Evolutionary conservation across 2,797 vertebrate genomes (phyloP).

Genomic region (Darevskia mixta): DNA sequence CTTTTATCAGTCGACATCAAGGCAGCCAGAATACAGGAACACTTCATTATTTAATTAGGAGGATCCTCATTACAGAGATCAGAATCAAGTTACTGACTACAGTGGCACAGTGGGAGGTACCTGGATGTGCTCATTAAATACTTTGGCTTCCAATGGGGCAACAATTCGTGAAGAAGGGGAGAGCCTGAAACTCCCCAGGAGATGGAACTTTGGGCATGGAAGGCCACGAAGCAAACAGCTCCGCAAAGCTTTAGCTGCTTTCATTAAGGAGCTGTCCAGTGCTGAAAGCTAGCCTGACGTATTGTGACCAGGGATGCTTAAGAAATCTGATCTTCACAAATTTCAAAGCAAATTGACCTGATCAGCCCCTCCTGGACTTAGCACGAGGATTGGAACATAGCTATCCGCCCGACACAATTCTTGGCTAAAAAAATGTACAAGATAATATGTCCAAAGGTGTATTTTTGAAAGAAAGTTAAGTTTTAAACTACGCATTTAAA

Average conservation of each 20-base stretch:
- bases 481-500: not conserved
- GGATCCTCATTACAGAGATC: slow-evolving; percentile 58
- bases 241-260: not conserved
- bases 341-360: not conserved
- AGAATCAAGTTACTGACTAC: slow-evolving; percentile 47
- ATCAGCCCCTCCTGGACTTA: not conserved
- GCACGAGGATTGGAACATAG: not conserved
- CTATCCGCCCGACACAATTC: not conserved
- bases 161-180: not conserved
- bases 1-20: not conserved
- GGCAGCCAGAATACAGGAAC: slow-evolving; percentile 17
- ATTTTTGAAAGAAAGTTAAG: not conserved
- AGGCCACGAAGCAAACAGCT: not conserved
- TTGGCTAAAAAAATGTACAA: not conserved
- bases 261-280: not conserved
- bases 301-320: not conserved
- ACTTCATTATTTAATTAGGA: slow-evolving; percentile 70
- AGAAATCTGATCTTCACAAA: not conserved
- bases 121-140: slow-evolving; percentile 43
- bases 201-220: too few species aligned
- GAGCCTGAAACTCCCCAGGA: not conserved
- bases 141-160: not conserved
- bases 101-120: slow-evolving; percentile 45
- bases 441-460: not conserved
- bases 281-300: not conserved